Conservation (phyloP, 1,140 invertebrate genomes). For the Leptestheria dahalacensis region DNA sequence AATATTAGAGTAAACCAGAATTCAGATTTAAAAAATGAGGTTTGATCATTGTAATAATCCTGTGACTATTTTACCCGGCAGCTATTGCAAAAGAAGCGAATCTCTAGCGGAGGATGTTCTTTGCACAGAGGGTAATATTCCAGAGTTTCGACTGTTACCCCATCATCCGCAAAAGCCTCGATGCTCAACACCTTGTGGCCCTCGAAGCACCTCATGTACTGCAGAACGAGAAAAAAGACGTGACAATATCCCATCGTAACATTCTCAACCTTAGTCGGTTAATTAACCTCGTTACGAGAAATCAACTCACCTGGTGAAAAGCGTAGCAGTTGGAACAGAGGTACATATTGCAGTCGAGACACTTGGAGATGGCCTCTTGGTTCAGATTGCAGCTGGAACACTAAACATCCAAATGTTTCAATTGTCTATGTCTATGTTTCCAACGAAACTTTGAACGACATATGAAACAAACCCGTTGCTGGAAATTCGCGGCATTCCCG, state of each 20-base stretch:
- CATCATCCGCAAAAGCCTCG: conserved; percentile 61
- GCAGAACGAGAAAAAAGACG: conserved; percentile 22
- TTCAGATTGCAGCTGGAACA: conserved; percentile 80
- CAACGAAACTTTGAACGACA: no score
- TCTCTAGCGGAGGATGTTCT: conserved; percentile 53
- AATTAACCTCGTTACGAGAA: neutral
- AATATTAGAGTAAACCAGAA: no score
- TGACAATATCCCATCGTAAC: no score
- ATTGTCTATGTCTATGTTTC: no score
- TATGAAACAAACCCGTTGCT: no score
- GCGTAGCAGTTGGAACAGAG: conserved; percentile 83
- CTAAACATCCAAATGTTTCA: conserved; percentile 32
- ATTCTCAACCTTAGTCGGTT: no score
- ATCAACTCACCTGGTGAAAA: conserved; percentile 50
- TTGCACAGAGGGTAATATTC: conserved; percentile 44
- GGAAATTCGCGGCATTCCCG: neutral
- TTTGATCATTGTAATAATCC: no score
- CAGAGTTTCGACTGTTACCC: conserved; percentile 39
- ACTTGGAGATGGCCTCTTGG: conserved; percentile 75
- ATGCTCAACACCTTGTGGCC: conserved; percentile 78
- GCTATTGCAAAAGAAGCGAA: conserved; percentile 64
- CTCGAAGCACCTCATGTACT: conserved; percentile 78
- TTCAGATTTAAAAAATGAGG: no score
- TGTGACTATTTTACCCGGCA: conserved; percentile 62
- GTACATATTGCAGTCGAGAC: conserved; percentile 83